Evolutionary conservation across 2,113 vertebrate genomes (phyloP).

Genomic region (Beaufortia kweichowensis): DNA sequence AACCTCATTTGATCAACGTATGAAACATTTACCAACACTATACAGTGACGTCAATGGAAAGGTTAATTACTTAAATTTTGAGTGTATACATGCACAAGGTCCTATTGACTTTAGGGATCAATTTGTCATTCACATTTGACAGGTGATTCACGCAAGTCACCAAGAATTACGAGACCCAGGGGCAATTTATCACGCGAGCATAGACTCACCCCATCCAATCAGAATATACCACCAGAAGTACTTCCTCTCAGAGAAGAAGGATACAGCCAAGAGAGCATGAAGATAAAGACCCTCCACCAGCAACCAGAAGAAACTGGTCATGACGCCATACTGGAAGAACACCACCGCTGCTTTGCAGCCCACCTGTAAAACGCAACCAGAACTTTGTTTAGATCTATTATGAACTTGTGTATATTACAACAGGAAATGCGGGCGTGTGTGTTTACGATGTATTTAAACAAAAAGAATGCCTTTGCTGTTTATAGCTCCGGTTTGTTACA

Average conservation of each 20-base stretch:
- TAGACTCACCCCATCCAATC: constrained; percentile 91
- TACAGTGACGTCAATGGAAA: constrained; percentile 17
- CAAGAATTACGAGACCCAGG: not conserved
- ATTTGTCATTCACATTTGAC: constrained; percentile 33
- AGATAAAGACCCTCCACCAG: constrained; percentile 95
- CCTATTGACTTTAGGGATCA: constrained; percentile 41
- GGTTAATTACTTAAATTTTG: not conserved
- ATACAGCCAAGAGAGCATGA: constrained; percentile 86
- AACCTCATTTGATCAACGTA: not conserved
- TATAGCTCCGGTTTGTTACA: not conserved
- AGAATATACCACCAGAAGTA: constrained; percentile 89
- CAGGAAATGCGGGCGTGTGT: constrained; percentile 13
- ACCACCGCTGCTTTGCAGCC: constrained; percentile 88
- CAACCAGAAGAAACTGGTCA: constrained; percentile 95
- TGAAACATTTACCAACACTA: not conserved
- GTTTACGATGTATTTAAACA: constrained; percentile 21
- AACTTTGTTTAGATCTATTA: constrained; percentile 22
- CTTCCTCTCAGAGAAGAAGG: constrained; percentile 93
- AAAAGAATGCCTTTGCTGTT: constrained; percentile 27
- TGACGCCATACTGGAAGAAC: constrained; percentile 94
- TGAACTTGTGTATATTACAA: constrained; percentile 18
- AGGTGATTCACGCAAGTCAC: not conserved
- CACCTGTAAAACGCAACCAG: constrained; percentile 67
- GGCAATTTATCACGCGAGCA: constrained; percentile 1
- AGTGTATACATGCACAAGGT: not conserved